Evolutionary conservation across 1,140 invertebrate species (phyloP).

Genomic region (Harlomillsia oculata): DNA sequence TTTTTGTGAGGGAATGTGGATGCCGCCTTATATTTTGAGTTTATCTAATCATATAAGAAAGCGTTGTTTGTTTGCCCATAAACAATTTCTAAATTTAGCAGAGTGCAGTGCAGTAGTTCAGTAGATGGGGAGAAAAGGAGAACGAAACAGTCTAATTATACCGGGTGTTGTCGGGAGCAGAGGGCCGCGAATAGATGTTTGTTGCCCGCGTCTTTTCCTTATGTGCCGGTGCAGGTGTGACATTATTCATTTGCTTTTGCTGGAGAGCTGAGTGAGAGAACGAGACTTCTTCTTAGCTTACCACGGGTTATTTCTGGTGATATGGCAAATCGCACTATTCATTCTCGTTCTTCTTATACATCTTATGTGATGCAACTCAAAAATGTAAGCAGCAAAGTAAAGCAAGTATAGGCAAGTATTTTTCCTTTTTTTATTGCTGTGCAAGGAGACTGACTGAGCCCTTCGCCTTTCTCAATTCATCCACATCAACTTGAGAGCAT

Average conservation of each 20-base stretch:
- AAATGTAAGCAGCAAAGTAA: background rate
- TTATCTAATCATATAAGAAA: constrained; percentile 29
- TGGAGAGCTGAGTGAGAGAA: no score
- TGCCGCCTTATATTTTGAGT: constrained; percentile 5
- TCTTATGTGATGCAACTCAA: background rate
- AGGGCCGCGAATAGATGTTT: constrained; percentile 18
- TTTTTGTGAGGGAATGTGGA: constrained; percentile 2
- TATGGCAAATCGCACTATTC: background rate
- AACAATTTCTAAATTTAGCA: constrained; percentile 30
- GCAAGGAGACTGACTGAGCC: background rate
- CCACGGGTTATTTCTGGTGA: constrained; percentile 25
- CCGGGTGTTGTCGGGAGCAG: constrained; percentile 18
- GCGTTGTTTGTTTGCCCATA: constrained; percentile 29
- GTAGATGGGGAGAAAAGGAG: no score
- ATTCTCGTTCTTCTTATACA: background rate
- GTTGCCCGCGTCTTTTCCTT: constrained; percentile 21
- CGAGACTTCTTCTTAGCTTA: no score
- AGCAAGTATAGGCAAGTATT: constrained; percentile 1
- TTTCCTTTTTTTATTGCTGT: background rate
- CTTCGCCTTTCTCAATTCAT: constrained; percentile 9
- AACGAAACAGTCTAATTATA: constrained; percentile 25
- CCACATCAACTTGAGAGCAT: constrained; percentile 6
- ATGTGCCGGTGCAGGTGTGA: constrained; percentile 26
- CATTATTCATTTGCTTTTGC: constrained; percentile 24
- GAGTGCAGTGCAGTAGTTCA: no score